Evolutionary conservation across 2,113 vertebrate genomes (phyloP).

Genomic region (Cynoglossus semilaevis): DNA sequence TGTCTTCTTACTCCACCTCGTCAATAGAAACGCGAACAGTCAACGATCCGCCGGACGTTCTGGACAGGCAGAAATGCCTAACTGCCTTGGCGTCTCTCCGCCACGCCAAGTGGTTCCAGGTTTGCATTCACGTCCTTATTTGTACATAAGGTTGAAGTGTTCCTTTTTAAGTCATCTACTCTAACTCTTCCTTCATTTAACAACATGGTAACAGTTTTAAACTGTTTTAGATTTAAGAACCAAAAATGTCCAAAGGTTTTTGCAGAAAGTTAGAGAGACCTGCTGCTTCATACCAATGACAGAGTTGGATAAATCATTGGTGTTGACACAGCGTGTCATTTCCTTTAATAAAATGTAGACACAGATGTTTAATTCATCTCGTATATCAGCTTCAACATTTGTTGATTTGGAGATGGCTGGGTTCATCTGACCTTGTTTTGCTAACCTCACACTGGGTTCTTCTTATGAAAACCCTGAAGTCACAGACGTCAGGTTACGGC

Average conservation of each 20-base stretch:
- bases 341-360: constrained; percentile 7
- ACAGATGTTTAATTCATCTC: neutral
- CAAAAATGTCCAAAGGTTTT: constrained; percentile 12
- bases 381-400: neutral
- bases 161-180: constrained; percentile 41
- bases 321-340: constrained; percentile 60
- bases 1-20: constrained; percentile 98
- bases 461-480: constrained; percentile 29
- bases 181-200: constrained; percentile 24
- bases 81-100: constrained; percentile 99
- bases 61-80: constrained; percentile 99
- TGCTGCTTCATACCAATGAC: constrained; percentile 38
- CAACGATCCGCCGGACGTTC: constrained; percentile 96
- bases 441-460: constrained; percentile 42
- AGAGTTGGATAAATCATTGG: constrained; percentile 34
- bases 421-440: constrained; percentile 63
- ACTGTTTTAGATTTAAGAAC: constrained; percentile 15
- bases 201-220: constrained; percentile 24
- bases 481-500: constrained; percentile 7
- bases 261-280: constrained; percentile 6
- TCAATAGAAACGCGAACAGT: constrained; percentile 96
- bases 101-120: constrained; percentile 99
- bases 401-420: constrained; percentile 31
- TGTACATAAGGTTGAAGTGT: constrained; percentile 76
- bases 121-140: constrained; percentile 99